Percentiles rank a stretch among this genome's conserved stretches.
These are phyloP conservation scores for Caenorhabditis doughertyi DNA, from an alignment of 2,888 invertebrate species.

Conservation along the genomic window DNA sequence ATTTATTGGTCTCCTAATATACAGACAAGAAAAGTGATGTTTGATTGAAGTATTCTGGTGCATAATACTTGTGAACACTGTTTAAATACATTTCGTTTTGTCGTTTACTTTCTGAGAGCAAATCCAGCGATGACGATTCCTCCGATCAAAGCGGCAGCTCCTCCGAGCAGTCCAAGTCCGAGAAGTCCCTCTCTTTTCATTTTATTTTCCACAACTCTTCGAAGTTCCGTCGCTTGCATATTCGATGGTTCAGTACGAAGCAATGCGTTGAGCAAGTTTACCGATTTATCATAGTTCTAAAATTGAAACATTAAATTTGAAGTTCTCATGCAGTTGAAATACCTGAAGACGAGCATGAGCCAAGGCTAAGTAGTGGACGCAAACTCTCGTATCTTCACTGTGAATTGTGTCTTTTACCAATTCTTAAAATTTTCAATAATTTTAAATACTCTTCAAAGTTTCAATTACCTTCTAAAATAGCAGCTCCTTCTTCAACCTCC, in stretches of 20 bases:
- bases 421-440: slow-evolving; percentile 24
- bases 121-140: slow-evolving; percentile 46
- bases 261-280: slow-evolving; percentile 31
- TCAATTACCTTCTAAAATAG: slow-evolving; percentile 45
- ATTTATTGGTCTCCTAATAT: slow-evolving; percentile 20
- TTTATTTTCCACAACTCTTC: slow-evolving; percentile 34
- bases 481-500: slow-evolving; percentile 42
- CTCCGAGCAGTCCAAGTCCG: slow-evolving; percentile 45
- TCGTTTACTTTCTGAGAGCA: slow-evolving; percentile 23
- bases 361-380: slow-evolving; percentile 42
- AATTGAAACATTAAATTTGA: neutral
- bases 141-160: slow-evolving; percentile 37
- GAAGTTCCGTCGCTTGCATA: slow-evolving; percentile 39
- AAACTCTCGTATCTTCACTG: slow-evolving; percentile 46
- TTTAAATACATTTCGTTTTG: neutral
- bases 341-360: slow-evolving; percentile 55
- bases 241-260: slow-evolving; percentile 45
- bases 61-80: neutral
- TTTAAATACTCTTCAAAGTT: neutral
- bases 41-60: neutral
- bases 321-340: neutral
- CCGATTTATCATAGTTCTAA: slow-evolving; percentile 54
- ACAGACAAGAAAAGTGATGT: slow-evolving; percentile 35
- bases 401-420: slow-evolving; percentile 36
- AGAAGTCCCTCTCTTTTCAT: slow-evolving; percentile 51